phyloP scores from a whole-genome alignment of 2,797 vertebrate species.

The Phoebastria nigripes region DNA sequence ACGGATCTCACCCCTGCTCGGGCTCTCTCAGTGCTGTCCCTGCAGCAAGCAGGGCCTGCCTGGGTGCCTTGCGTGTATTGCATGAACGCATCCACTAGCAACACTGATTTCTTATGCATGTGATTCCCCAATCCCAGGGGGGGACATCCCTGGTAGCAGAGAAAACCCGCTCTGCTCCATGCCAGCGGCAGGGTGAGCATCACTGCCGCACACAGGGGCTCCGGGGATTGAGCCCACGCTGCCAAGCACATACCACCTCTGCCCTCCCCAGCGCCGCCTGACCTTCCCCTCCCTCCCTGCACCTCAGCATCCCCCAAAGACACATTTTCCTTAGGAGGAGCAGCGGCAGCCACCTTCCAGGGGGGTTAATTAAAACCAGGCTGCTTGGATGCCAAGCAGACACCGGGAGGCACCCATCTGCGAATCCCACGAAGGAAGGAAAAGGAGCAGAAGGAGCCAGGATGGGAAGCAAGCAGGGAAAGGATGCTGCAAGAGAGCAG shows the following conservation, averaged over 20 bases:
- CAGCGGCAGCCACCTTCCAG: background rate
- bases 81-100: background rate
- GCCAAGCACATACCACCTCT: background rate
- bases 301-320: background rate
- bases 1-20: fast-evolving
- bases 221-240: background rate
- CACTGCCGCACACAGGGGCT: fast-evolving
- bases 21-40: background rate
- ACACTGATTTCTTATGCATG: background rate
- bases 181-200: background rate
- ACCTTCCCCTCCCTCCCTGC: background rate
- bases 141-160: background rate
- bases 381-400: background rate
- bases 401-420: background rate
- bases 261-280: background rate
- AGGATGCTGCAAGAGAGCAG: background rate
- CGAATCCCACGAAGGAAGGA: background rate
- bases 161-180: background rate
- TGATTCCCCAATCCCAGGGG: background rate
- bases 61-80: fast-evolving
- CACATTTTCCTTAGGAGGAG: background rate
- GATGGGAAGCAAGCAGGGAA: background rate
- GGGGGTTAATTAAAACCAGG: background rate
- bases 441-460: background rate
- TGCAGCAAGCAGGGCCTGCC: background rate